These are phyloP conservation scores for Larimichthys polyactis DNA, from an alignment of 2,113 vertebrate genomes.

Conservation along the genomic window DNA sequence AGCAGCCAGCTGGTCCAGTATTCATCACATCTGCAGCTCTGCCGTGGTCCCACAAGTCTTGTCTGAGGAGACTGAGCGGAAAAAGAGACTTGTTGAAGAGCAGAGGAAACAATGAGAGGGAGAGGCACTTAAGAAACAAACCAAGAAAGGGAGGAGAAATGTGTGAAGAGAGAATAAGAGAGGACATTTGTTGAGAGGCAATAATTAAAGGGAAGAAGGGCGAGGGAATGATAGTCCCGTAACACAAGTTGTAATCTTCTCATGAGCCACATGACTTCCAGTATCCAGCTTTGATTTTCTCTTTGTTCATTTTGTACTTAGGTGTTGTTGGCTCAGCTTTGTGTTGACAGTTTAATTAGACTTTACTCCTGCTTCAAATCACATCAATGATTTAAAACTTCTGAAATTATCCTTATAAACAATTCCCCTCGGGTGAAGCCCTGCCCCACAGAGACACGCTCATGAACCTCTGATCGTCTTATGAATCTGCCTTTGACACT, in stretches of 20 bases:
- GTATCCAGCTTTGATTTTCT: slow-evolving; percentile 23
- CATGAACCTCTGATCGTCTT: not conserved
- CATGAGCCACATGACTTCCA: slow-evolving; percentile 37
- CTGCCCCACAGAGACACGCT: not conserved
- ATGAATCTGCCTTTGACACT: slow-evolving; percentile 20
- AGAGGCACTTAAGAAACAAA: slow-evolving; percentile 22
- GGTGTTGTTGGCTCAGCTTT: slow-evolving; percentile 3
- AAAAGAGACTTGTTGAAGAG: slow-evolving; percentile 10
- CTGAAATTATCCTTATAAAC: not conserved
- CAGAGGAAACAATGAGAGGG: slow-evolving; percentile 18
- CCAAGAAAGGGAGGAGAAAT: slow-evolving; percentile 45
- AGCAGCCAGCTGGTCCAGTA: slow-evolving; percentile 14
- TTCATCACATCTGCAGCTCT: slow-evolving; percentile 40
- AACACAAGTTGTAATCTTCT: slow-evolving; percentile 56
- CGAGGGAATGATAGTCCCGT: slow-evolving; percentile 39
- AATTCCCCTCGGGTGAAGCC: not conserved
- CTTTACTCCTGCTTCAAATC: not conserved
- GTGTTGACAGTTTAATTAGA: slow-evolving; percentile 34
- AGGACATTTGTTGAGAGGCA: slow-evolving; percentile 46
- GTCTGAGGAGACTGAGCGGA: not conserved
- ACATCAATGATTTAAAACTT: not conserved
- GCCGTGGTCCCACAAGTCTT: not conserved
- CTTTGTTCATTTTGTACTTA: slow-evolving; percentile 5
- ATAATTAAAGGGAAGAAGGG: slow-evolving; percentile 68
- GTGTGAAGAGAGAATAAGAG: slow-evolving; percentile 52